phyloP scores from a whole-genome alignment of 1,140 invertebrate species.

The Dendroctonus valens region DNA sequence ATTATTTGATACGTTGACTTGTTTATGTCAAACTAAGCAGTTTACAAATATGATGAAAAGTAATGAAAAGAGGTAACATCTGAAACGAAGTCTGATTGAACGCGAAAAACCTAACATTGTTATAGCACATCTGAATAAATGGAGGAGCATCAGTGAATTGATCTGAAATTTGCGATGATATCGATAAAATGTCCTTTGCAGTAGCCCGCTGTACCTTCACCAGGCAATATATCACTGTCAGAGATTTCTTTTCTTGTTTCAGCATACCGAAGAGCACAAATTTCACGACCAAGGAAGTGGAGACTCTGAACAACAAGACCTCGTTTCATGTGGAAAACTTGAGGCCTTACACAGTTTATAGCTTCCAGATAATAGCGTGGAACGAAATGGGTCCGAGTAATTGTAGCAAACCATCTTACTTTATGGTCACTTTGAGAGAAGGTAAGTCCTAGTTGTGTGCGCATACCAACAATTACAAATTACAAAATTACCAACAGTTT shows the following conservation, averaged over 20 bases:
- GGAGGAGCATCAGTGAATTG: slow-evolving; percentile 3
- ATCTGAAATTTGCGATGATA: slow-evolving; percentile 21
- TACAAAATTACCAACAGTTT: not conserved
- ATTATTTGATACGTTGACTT: too few species aligned
- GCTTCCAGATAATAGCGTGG: slow-evolving; percentile 70
- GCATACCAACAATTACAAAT: too few species aligned
- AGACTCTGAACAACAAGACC: slow-evolving; percentile 64
- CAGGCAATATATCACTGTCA: slow-evolving; percentile 29
- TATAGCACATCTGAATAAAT: not conserved
- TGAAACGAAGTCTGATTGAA: too few species aligned
- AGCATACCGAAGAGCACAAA: slow-evolving; percentile 66
- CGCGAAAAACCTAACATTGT: too few species aligned
- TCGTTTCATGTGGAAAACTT: slow-evolving; percentile 65
- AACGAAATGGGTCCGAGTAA: slow-evolving; percentile 68
- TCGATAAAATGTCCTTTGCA: slow-evolving; percentile 9
- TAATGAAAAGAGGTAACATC: too few species aligned
- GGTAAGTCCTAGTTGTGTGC: slow-evolving; percentile 52
- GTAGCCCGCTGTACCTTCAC: slow-evolving; percentile 13
- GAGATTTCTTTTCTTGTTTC: slow-evolving; percentile 46
- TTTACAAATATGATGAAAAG: too few species aligned
- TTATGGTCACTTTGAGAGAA: slow-evolving; percentile 73
- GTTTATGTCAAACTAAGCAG: too few species aligned
- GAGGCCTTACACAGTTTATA: slow-evolving; percentile 73
- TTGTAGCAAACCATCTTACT: slow-evolving; percentile 72
- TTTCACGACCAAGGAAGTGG: slow-evolving; percentile 63